Evolutionary conservation across 2,113 vertebrate species (phyloP).

Genomic region (Caretta caretta): DNA sequence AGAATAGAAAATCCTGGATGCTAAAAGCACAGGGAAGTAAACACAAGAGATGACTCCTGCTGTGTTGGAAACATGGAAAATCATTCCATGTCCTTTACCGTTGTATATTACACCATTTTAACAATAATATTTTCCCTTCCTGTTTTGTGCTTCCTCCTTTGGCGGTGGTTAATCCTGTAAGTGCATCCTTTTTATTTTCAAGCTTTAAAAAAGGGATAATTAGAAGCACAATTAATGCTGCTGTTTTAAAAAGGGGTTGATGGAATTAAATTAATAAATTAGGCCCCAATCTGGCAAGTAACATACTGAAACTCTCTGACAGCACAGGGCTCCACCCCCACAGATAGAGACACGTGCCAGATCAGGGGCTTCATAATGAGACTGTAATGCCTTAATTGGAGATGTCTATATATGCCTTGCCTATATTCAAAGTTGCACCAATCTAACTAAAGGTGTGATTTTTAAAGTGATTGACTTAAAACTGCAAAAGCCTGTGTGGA

Average conservation of each 20-base stretch:
- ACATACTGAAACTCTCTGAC: background rate
- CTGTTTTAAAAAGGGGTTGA: background rate
- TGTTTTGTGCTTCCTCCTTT: background rate
- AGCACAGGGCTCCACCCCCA: background rate
- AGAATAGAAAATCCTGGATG: fast-evolving
- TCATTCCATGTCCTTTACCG: background rate
- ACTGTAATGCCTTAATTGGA: background rate
- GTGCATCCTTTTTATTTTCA: background rate
- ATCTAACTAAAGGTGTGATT: background rate
- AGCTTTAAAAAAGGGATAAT: background rate
- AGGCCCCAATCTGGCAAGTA: background rate
- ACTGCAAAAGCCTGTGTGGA: fast-evolving
- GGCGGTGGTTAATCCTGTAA: background rate
- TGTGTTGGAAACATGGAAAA: background rate
- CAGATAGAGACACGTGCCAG: background rate
- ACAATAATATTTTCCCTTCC: background rate
- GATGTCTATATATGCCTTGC: background rate
- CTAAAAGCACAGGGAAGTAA: background rate
- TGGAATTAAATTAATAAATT: background rate
- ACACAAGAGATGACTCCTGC: fast-evolving
- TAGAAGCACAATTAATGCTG: background rate
- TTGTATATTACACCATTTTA: background rate
- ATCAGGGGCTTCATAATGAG: background rate
- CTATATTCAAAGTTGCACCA: background rate
- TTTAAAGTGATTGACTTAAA: background rate